phyloP scores from a whole-genome alignment of 2,113 vertebrate species.

The Cynocephalus volans region DNA sequence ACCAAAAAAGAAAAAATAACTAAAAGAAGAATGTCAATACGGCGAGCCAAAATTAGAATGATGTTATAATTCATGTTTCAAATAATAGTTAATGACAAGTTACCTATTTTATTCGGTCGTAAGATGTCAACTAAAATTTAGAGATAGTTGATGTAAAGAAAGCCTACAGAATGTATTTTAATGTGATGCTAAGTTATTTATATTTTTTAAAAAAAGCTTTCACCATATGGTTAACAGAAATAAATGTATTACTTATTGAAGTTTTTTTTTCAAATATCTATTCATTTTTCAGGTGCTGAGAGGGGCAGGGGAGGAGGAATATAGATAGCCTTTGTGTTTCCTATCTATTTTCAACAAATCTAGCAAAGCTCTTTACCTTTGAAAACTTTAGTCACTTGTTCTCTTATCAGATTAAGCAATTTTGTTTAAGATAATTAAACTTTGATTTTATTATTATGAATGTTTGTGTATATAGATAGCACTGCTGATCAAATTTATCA shows the following conservation, averaged over 20 bases:
- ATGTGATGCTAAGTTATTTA: conserved; percentile 17
- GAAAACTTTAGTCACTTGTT: conserved; percentile 22
- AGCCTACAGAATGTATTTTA: not conserved
- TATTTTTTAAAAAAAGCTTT: conserved; percentile 8
- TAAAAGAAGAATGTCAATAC: not conserved
- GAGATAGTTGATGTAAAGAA: not conserved
- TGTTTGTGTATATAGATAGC: not conserved
- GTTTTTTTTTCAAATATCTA: not conserved
- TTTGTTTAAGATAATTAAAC: not conserved
- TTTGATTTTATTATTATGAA: not conserved
- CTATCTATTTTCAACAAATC: not conserved
- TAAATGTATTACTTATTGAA: not conserved
- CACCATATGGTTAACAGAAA: not conserved
- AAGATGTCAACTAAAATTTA: not conserved
- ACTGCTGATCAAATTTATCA: not conserved
- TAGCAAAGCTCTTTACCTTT: not conserved
- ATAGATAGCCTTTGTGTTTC: not conserved
- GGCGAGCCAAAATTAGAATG: not conserved
- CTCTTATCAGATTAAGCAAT: not conserved
- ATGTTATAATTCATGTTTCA: not conserved
- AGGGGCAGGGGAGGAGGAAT: too few relatives aligned
- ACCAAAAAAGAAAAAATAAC: not conserved
- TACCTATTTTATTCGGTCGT: not conserved
- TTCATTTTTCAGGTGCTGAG: not conserved
- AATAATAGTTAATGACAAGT: not conserved